These are phyloP conservation scores for Ochotona princeps DNA, from an alignment of 2,113 vertebrate genomes.

Conservation along the genomic window DNA sequence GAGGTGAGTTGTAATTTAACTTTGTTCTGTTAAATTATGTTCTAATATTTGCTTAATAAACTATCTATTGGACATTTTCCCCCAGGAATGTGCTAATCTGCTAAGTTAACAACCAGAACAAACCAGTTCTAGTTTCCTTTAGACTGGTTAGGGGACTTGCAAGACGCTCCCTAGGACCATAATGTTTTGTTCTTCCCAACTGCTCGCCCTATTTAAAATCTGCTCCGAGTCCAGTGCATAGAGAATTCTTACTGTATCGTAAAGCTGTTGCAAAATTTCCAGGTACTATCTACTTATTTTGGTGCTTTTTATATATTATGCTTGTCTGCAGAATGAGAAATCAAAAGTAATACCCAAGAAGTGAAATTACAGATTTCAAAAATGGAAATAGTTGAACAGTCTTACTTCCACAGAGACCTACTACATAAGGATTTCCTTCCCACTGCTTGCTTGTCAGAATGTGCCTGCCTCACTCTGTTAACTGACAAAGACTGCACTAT, in stretches of 20 bases:
- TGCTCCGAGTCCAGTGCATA: neutral
- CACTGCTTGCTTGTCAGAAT: slow-evolving; percentile 68
- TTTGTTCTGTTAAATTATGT: slow-evolving; percentile 6
- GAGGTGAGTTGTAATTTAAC: slow-evolving; percentile 16
- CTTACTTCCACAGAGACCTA: neutral
- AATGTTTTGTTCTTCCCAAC: neutral
- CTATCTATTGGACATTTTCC: neutral
- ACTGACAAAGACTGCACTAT: slow-evolving; percentile 77
- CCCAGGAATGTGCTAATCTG: neutral
- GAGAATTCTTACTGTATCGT: neutral
- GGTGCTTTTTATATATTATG: neutral
- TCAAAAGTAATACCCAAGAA: neutral
- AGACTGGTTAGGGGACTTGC: neutral
- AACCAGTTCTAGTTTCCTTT: neutral
- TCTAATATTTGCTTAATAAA: slow-evolving; percentile 39
- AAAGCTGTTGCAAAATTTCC: neutral
- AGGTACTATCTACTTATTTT: neutral
- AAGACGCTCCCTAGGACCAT: neutral
- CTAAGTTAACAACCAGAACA: neutral
- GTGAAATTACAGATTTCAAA: slow-evolving; percentile 28
- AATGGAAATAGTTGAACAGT: neutral
- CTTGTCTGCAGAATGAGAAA: slow-evolving; percentile 1
- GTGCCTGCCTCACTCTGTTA: slow-evolving; percentile 73
- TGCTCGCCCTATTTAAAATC: neutral
- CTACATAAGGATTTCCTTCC: slow-evolving; percentile 1